Conservation (phyloP, 2,888 invertebrate genomes). For the Athetis lepigone region DNA sequence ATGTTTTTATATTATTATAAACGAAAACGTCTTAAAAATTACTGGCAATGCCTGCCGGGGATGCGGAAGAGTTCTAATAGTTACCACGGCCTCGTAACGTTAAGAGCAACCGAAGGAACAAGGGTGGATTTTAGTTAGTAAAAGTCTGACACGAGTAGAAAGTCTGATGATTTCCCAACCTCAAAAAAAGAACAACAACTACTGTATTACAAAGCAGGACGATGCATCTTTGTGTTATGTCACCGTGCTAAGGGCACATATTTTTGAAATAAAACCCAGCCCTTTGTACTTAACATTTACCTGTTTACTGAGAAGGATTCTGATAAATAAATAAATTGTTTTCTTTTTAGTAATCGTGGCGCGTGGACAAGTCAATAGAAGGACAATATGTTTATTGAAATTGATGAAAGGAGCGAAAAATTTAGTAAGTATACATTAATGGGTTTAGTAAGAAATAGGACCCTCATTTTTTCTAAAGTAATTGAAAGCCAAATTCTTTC, state of each 20-base stretch:
- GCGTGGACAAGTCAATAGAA: conserved; percentile 8
- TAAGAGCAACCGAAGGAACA: too few species aligned
- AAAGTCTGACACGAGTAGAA: too few species aligned
- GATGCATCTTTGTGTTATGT: too few species aligned
- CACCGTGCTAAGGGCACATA: background rate
- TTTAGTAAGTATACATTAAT: background rate
- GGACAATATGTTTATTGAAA: conserved; percentile 7
- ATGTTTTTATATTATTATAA: too few species aligned
- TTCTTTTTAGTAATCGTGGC: conserved; percentile 27
- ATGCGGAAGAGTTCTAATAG: too few species aligned
- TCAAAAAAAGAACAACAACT: too few species aligned
- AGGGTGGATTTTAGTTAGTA: too few species aligned
- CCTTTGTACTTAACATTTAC: conserved; percentile 14
- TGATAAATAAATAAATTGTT: conserved; percentile 35
- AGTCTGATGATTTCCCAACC: too few species aligned
- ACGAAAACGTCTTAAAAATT: too few species aligned
- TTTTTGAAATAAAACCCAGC: conserved; percentile 3
- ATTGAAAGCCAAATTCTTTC: background rate
- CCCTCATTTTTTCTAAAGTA: background rate
- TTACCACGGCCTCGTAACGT: too few species aligned
- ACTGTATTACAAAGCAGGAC: too few species aligned
- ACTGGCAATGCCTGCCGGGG: too few species aligned
- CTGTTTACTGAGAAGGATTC: conserved; percentile 19
- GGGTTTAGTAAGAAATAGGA: background rate
- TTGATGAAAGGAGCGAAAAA: background rate